These are phyloP conservation scores for Brachionichthys hirsutus DNA, from an alignment of 2,113 vertebrate genomes.

Conservation along the genomic window DNA sequence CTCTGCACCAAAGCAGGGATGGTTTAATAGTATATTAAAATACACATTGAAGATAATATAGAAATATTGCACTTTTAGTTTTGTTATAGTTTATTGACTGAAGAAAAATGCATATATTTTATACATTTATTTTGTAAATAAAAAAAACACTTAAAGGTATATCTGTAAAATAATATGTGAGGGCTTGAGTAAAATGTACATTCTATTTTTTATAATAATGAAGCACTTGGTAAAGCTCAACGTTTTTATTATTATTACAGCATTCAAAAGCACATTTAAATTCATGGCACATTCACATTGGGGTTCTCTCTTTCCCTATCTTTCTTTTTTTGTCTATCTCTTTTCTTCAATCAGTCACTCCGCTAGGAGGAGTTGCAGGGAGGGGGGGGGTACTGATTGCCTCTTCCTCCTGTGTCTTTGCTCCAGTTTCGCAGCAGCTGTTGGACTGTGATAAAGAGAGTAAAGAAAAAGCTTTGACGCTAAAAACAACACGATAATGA, in stretches of 20 bases:
- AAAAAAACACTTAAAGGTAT: too few relatives aligned
- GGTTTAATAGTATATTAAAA: too few relatives aligned
- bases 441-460: slow-evolving; percentile 64
- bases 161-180: too few relatives aligned
- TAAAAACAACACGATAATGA: slow-evolving; percentile 66
- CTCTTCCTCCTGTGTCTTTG: slow-evolving; percentile 45
- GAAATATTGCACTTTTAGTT: too few relatives aligned
- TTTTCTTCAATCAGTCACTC: slow-evolving; percentile 40
- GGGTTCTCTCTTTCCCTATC: background rate
- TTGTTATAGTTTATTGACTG: too few relatives aligned
- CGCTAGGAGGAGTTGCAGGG: slow-evolving; percentile 26
- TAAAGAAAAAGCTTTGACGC: slow-evolving; percentile 63
- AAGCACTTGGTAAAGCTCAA: slow-evolving; percentile 17
- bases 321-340: slow-evolving; percentile 9
- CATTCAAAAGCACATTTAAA: slow-evolving; percentile 35
- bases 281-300: slow-evolving; percentile 29
- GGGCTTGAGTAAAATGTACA: too few relatives aligned
- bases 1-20: slow-evolving; percentile 1
- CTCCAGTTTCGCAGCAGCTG: slow-evolving; percentile 48
- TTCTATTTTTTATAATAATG: slow-evolving; percentile 26
- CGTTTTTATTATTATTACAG: background rate
- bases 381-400: slow-evolving; percentile 20
- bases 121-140: too few relatives aligned
- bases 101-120: too few relatives aligned
- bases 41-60: too few relatives aligned